Evolutionary conservation across 2,797 vertebrate genomes (phyloP), one percentile per base, ranked within the genome.

Genomic region (Tinamus major): DNA sequence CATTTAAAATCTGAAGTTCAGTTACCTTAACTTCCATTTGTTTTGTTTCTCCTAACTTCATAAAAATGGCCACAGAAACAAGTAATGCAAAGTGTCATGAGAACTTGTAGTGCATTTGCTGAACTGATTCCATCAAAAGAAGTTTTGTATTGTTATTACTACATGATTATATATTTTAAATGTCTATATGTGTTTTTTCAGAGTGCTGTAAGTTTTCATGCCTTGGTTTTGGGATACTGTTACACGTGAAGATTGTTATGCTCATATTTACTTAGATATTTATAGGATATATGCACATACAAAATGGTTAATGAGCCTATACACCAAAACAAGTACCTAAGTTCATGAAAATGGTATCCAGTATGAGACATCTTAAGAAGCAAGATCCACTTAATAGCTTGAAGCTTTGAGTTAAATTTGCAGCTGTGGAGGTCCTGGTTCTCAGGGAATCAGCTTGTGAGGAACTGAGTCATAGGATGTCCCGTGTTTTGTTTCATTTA

Each of bases 311-410:
- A 53, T 56, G 18, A 81, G 31, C 61, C 37, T 31, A 1, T 49
- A 17, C 17, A 69, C 63, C 2, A 5, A 65, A 65, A 55, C 2
- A 58, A 65, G 46, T 76, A 42, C 5, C 7, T 86, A 81, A 67
- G 42, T 63, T 92, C 49, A 39, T 91, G 79, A 88, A 91, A 86
- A 64, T 55, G 77, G 10, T 55, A 33, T 20, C 51, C 65, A n/a
- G 27, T 77, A 5, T 2, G 9, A 55, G 85, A 89, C 91, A 62
- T 64, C n/a, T 33, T 33, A 33, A 91, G 65, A 26, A 58, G 16
- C 10, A 29, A 80, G 61, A 53, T 71, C 69, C 9, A 24, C 51
- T 14, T 24, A 9, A 41, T 56, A 56, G 42, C 41, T 71, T 46
- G 70, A 69, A 23, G 68, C 75, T 85, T 1, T 37, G 62, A 79